phyloP scores from a whole-genome alignment of 2,888 invertebrate species.

The Eupithecia centaureata region DNA sequence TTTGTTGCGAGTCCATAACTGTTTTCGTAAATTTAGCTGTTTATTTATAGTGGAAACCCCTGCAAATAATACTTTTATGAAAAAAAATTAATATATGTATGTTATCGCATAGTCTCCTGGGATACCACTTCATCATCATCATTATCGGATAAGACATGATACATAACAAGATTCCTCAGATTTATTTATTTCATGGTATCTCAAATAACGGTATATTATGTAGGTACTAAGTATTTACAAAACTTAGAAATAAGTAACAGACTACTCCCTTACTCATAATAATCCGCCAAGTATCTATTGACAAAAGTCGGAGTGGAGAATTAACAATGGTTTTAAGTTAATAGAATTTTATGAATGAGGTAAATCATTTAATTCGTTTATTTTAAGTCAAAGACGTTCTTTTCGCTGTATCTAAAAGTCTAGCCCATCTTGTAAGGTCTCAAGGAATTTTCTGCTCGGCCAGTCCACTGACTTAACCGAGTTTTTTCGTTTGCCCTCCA shows the following conservation, averaged over 20 bases:
- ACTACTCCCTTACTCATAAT: no score
- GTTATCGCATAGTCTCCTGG: conserved; percentile 72
- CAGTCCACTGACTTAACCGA: background rate
- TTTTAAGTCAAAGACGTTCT: no score
- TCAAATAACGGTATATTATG: no score
- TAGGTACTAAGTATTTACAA: background rate
- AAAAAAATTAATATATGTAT: conserved; percentile 46
- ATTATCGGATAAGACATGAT: background rate
- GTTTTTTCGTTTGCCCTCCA: background rate
- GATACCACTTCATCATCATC: conserved; percentile 48
- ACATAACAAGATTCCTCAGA: background rate
- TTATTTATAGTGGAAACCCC: background rate
- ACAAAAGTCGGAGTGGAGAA: no score
- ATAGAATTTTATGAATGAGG: no score
- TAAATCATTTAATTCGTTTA: no score
- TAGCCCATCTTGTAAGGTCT: no score
- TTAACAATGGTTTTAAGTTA: no score
- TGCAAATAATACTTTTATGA: background rate
- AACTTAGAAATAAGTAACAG: background rate
- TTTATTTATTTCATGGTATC: background rate
- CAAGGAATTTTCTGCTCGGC: background rate
- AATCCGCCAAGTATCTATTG: no score
- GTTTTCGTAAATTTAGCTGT: no score
- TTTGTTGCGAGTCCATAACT: background rate
- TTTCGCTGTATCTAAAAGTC: no score